Evolutionary conservation across 1,140 invertebrate genomes (phyloP), one percentile per base, ranked within the genome.

Genomic region (Bombus turneri): DNA sequence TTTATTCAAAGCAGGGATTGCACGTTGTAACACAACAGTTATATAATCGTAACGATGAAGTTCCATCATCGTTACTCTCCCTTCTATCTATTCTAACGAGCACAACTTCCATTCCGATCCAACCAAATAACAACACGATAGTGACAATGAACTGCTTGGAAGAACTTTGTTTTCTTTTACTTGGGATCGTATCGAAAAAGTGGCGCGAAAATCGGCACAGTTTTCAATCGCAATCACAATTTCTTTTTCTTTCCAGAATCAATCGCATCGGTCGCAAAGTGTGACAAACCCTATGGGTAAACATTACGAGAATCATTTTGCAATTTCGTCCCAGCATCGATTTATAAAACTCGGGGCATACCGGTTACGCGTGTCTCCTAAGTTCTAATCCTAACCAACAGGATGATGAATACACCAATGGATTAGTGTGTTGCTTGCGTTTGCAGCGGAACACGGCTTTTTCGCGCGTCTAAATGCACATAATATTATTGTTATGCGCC

Each of bases 301-400:
- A 59, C 75, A 79, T 79, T 79, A 71, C 66, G 75, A 75, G 75
- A 84, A 79, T 84, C 66, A 72, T 72, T 79, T 84, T 84, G 66
- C 66, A 79, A 84, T 84, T 84, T 84, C 53, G 47, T 12, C 57
- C 47, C 75, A 37, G 75, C 39, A 79, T 84, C 82, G 82, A 84
- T 79, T 84, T 57, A 79, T 57, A 79, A 84, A 84, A 84, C 75
- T 84, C 75, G n/a, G 47, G 18, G 25, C 22, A 68, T 22, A 66
- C 22, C 64, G 37, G 43, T 8, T 71, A 39, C 66, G 66, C 75
- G 78, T 62, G 66, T 39, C 39, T 57, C 13, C 73, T 47, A 59
- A 53, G 18, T 53, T 53, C 18, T 53, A 53, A 53, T 53, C 47
- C 47, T 53, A 53, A 53, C 18, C 47, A 22, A 69, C 25, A 34